These are phyloP conservation scores for Torymus texanus DNA, from an alignment of 2,888 invertebrate species.

Conservation along the genomic window DNA sequence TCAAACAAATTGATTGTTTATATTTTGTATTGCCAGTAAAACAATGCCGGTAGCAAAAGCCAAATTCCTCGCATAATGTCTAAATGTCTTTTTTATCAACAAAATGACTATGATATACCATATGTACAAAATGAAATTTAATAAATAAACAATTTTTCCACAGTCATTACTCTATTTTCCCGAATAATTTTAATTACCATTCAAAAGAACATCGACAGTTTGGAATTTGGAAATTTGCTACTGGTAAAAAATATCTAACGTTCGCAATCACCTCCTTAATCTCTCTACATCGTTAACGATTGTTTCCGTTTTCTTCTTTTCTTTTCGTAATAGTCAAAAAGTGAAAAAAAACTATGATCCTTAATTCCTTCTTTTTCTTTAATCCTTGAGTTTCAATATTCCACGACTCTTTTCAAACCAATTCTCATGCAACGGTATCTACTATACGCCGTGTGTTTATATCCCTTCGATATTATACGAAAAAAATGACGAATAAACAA, in stretches of 20 bases:
- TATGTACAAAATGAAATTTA: constrained; percentile 14
- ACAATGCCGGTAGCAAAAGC: constrained; percentile 65
- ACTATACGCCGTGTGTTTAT: constrained; percentile 55
- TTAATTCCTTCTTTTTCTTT: constrained; percentile 25
- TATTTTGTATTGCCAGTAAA: constrained; percentile 70
- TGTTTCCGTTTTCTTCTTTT: constrained; percentile 54
- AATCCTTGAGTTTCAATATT: constrained; percentile 39
- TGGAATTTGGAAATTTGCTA: constrained; percentile 66
- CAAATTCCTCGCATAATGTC: constrained; percentile 56
- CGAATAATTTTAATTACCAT: neutral
- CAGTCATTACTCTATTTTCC: constrained; percentile 6
- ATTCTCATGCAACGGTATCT: constrained; percentile 48
- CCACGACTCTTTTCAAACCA: constrained; percentile 34
- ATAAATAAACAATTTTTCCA: neutral
- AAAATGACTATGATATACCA: neutral
- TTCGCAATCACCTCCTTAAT: constrained; percentile 58
- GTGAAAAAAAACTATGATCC: constrained; percentile 33
- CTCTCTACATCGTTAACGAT: constrained; percentile 46
- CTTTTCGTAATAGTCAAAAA: constrained; percentile 56
- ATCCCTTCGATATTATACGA: constrained; percentile 54
- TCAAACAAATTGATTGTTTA: constrained; percentile 74
- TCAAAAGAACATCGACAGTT: neutral
- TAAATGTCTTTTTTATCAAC: neutral
- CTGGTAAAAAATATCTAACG: constrained; percentile 62
- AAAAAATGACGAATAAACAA: constrained; percentile 58